Evolutionary conservation across 2,797 vertebrate genomes (phyloP), one percentile per base, ranked within the genome.

Genomic region (Odontamblyopus rebecca): DNA sequence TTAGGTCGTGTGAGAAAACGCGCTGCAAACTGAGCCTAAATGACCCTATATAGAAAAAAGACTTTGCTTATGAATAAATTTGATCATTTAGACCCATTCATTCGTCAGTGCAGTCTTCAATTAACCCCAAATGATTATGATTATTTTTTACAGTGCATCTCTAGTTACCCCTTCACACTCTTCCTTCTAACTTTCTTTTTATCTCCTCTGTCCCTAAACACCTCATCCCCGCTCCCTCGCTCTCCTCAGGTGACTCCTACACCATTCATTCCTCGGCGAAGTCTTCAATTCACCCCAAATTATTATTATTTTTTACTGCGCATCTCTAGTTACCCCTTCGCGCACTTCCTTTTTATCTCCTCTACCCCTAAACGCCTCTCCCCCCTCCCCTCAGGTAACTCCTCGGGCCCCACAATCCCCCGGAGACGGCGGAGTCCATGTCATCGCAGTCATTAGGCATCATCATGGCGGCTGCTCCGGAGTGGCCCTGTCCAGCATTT

Each of bases 221-320:
- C 67, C 69, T 80, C 44, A 48, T 15, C 44, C 44, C 3, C 7
- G 70, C 76, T 67, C 61, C 68, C 51, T 27, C 68, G 41, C 54
- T 70, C 66, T 80, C 81, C 83, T 72, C 69, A 53, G 68, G 82
- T 77, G 79, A 83, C 61, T 77, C 80, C 86, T 16, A 38, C 35
- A 8, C 44, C 44, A 48, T 15, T 48, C 44, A 48, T 48, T 48
- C 44, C 44, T 16, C 44, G 15, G 12, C 5, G 44, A 48, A 48
- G 44, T 48, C 44, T 48, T 48, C 44, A 48, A 48, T 48, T 48
- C 4, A 48, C 44, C 44, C 44, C 44, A 48, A 48, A 48, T 15
- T 4, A 48, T 15, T 38, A 38, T 38, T 9, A 9, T 6, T 38
- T 38, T 35, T 35, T 35, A 35, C 35, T 9, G 8, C 8, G 8